Base-by-base conservation (phyloP, 2,797 vertebrate genomes). In the Dallia pectoralis region DNA sequence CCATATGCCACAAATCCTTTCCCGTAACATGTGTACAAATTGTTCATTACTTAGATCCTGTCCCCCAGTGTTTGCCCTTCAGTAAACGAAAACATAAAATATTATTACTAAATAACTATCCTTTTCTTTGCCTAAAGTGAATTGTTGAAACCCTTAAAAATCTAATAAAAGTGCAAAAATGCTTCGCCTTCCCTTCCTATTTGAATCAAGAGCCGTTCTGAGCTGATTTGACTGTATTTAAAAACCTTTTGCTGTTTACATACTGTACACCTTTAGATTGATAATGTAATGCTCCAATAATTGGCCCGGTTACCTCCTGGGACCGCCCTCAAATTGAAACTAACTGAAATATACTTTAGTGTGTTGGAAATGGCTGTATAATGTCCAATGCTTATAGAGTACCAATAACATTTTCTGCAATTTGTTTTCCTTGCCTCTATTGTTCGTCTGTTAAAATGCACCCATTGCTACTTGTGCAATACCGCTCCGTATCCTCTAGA, bases 21-120 rank as follows among this genome's bases (percentile, higher is more conserved):
- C 81, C 91, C 91, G 90, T 93, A 91, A 91, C 85, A 88, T 80
- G 77, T 83, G 89, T 92, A 90, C 89, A 88, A 90, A 90, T 90
- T 89, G 90, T 90, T 90, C 86, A 88, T 93, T 90, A 88, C 83
- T 89, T 92, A 91, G 91, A 82, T 91, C 88, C 90, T 91, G 89
- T 91, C 87, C 85, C 82, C 81, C 86, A 69, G 85, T 90, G 88
- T 89, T 87, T 83, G 86, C 85, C 85, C 87, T 85, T 81, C 87
- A 92, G 91, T 92, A 91, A 93, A 93, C 91, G 92, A 92, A 94
- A 92, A 89, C 89, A 91, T 92, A 90, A 91, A 91, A 90, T 92
- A 92, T 91, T 92, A 93, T 91, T 91, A 92, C 91, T 93, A 93
- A 92, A 93, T 87, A 84, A 90, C 88, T 91, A 90, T 92, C 82